phyloP scores from a whole-genome alignment of 2,888 invertebrate species.

The Drosophila mayaguana region DNA sequence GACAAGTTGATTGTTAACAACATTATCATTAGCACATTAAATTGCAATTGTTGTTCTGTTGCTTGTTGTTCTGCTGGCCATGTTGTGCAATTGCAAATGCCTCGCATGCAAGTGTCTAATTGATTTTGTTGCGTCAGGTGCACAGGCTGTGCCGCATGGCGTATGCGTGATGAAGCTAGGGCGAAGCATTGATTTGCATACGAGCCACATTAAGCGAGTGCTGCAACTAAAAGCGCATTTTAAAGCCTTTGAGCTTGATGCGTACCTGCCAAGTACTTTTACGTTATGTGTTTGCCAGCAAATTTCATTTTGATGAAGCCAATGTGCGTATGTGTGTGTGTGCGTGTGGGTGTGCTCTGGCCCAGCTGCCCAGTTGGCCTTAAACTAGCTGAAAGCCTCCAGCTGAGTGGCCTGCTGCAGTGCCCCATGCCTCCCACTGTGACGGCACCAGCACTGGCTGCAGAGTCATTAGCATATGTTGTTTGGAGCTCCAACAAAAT shows the following conservation, averaged over 20 bases:
- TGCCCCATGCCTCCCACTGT: not conserved
- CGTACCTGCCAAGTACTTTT: constrained; percentile 58
- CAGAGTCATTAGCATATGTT: constrained; percentile 75
- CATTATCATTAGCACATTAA: constrained; percentile 74
- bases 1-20: constrained; percentile 48
- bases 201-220: constrained; percentile 36
- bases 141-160: constrained; percentile 32
- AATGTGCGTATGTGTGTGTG: constrained; percentile 26
- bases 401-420: constrained; percentile 49
- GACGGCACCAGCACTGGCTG: constrained; percentile 4
- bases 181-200: constrained; percentile 39
- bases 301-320: constrained; percentile 70
- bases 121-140: constrained; percentile 62
- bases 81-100: constrained; percentile 19
- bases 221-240: constrained; percentile 59
- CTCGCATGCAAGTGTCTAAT: constrained; percentile 61
- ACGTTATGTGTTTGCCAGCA: constrained; percentile 63
- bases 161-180: constrained; percentile 36
- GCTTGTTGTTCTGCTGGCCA: constrained; percentile 6
- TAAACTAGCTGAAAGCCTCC: constrained; percentile 65
- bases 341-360: constrained; percentile 3
- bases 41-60: constrained; percentile 59
- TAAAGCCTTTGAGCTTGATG: constrained; percentile 67
- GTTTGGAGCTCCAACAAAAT: constrained; percentile 68
- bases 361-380: constrained; percentile 52